Percentiles rank a stretch among this genome's conserved stretches.
These are phyloP conservation scores for Chrysaora quinquecirrha DNA, from an alignment of 30 jellyfish, hydroid and myxozoan species.

Conservation along the genomic window DNA sequence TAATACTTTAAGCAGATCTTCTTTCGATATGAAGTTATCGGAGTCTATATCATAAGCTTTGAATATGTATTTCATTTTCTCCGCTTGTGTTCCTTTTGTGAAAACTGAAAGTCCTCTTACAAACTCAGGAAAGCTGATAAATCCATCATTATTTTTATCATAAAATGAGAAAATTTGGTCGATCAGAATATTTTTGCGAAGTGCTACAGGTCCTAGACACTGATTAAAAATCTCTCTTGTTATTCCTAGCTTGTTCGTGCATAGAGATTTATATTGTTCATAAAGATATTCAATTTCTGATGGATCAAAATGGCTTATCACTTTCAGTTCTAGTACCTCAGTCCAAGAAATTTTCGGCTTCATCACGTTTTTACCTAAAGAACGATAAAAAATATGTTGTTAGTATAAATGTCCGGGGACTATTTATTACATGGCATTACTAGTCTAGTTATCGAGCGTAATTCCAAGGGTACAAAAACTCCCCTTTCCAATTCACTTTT, in stretches of 20 bases:
- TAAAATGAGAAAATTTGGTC: conserved; percentile 85
- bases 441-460: no score
- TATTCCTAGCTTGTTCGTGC: conserved; percentile 80
- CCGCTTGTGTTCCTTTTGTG: conserved; percentile 87
- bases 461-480: no score
- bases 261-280: conserved; percentile 82
- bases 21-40: conserved; percentile 81
- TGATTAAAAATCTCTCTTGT: conserved; percentile 71
- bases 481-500: no score
- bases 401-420: no score
- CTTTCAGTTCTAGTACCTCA: conserved; percentile 78
- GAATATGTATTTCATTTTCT: conserved; percentile 78
- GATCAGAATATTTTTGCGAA: conserved; percentile 79
- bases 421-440: no score
- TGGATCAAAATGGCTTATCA: conserved; percentile 74
- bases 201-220: conserved; percentile 95
- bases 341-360: conserved; percentile 65
- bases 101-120: conserved; percentile 82
- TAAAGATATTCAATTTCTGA: conserved; percentile 89
- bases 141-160: conserved; percentile 87
- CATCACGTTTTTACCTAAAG: conserved; percentile 71
- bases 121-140: conserved; percentile 80
- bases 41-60: conserved; percentile 91
- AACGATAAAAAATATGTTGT: no score
- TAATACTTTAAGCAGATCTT: conserved; percentile 75